A percentile compares a stretch with the other conserved stretches of the same genome.
These are phyloP conservation scores for Eolophus roseicapilla DNA, from an alignment of 2,113 vertebrate species.

Conservation along the genomic window DNA sequence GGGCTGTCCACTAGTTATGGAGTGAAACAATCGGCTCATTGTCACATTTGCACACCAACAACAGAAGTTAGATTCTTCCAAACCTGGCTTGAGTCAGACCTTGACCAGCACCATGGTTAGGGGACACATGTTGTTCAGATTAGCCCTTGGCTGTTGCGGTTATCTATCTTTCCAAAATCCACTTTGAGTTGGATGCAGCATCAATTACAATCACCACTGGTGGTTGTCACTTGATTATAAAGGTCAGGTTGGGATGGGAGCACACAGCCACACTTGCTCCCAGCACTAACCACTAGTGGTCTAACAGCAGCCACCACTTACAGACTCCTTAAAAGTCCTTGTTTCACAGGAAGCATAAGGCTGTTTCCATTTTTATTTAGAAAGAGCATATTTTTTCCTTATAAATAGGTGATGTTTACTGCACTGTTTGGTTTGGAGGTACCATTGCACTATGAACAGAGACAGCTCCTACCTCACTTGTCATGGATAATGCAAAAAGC, in stretches of 20 bases:
- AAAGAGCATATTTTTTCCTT: neutral
- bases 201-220: neutral
- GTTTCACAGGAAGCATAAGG: neutral
- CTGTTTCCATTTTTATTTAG: neutral
- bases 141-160: neutral
- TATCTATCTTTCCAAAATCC: neutral
- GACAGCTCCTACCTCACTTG: neutral
- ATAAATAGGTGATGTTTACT: rapidly evolving
- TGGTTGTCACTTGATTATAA: neutral
- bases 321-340: neutral
- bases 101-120: neutral
- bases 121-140: neutral
- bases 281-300: rapidly evolving
- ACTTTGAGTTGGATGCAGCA: neutral
- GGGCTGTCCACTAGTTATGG: neutral
- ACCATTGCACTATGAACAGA: neutral
- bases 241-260: neutral
- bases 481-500: neutral
- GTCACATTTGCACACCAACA: neutral
- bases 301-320: neutral
- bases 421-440: neutral
- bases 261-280: neutral
- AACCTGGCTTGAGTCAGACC: neutral
- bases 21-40: neutral
- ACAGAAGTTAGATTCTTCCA: neutral